phyloP scores from a whole-genome alignment of 2,797 vertebrate genomes.

The Pyrocephalus nanus region DNA sequence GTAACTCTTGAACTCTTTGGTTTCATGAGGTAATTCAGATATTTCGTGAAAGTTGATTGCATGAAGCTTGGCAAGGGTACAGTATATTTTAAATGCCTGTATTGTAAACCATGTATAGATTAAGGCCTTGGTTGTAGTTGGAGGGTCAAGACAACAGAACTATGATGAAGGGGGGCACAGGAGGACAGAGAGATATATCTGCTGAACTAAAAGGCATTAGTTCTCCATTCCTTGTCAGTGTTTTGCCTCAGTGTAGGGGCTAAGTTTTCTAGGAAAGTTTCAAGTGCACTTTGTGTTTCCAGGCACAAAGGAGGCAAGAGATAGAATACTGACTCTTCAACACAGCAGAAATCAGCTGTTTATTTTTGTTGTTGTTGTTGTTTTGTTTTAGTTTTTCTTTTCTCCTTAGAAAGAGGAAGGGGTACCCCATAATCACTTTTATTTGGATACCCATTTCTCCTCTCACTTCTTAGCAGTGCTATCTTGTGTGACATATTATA shows the following conservation, averaged over 20 bases:
- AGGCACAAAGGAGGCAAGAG: neutral
- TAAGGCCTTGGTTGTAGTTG: neutral
- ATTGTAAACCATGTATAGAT: neutral
- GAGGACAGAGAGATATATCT: neutral
- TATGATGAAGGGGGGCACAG: accelerated
- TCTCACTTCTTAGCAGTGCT: neutral
- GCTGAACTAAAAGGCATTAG: neutral
- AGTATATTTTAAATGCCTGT: neutral
- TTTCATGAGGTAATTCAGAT: neutral
- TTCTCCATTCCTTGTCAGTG: neutral
- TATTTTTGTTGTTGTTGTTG: neutral
- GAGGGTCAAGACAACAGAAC: neutral
- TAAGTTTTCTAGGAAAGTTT: neutral
- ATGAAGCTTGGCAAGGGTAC: neutral
- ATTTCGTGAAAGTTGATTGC: neutral
- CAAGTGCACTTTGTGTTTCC: neutral
- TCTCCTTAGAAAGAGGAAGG: neutral
- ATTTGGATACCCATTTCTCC: neutral
- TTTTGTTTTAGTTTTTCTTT: neutral
- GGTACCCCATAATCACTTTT: neutral
- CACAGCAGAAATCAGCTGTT: neutral
- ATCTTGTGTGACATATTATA: too few relatives aligned
- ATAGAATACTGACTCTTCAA: neutral
- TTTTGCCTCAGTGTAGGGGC: neutral
- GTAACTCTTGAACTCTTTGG: neutral